A percentile compares a stretch with the other conserved stretches of the same genome.
phyloP scores from a whole-genome alignment of 2,113 vertebrate genomes.

The Ceuthmochares aereus region DNA sequence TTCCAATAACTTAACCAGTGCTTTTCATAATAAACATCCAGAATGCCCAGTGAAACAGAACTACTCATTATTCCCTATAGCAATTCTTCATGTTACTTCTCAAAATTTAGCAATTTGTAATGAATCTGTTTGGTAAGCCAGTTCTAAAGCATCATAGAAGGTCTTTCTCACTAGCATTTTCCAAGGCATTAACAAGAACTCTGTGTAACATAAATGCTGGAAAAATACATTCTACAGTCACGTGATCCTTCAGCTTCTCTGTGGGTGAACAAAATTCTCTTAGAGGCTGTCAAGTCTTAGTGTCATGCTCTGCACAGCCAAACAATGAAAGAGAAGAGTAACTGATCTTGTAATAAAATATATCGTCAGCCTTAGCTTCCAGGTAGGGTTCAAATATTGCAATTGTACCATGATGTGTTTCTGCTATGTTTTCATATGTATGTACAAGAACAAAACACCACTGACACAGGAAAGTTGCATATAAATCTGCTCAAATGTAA shows the following conservation, averaged over 20 bases:
- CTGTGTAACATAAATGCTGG: background rate
- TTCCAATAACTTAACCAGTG: background rate
- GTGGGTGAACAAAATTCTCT: background rate
- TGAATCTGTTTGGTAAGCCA: background rate
- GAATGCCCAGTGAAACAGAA: background rate
- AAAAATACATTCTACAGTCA: background rate
- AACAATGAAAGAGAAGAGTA: background rate
- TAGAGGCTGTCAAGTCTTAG: background rate
- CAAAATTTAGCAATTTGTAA: background rate
- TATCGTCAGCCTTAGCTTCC: background rate
- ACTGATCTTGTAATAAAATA: background rate
- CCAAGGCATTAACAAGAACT: background rate
- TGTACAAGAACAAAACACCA: background rate
- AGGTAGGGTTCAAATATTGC: background rate
- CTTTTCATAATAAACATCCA: background rate
- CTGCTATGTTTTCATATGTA: rapidly evolving
- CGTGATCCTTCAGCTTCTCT: background rate
- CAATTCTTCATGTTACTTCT: background rate
- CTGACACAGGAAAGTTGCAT: background rate
- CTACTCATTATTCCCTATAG: background rate
- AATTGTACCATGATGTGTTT: background rate
- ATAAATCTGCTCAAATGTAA: background rate
- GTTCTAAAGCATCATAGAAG: background rate
- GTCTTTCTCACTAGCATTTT: background rate
- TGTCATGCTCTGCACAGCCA: background rate